Evolutionary conservation across 23 tunicate species (phyloP).

Genomic region (Halocynthia roretzi): DNA sequence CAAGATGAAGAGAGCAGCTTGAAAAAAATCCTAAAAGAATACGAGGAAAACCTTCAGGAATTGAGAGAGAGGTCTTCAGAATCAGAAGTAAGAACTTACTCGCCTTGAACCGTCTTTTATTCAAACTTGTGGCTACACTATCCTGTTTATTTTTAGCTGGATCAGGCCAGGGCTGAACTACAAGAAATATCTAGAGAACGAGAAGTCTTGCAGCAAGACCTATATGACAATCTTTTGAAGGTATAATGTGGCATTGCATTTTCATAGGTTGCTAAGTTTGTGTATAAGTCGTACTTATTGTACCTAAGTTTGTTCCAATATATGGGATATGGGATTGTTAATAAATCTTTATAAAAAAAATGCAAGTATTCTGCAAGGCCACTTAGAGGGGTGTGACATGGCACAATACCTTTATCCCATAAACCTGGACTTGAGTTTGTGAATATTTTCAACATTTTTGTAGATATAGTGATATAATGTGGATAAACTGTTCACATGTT

Average conservation of each 20-base stretch:
- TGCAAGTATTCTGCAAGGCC: no score
- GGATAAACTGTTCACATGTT: neutral
- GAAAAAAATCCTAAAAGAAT: constrained; percentile 29
- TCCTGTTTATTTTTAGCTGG: constrained; percentile 7
- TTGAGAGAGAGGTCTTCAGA: constrained; percentile 9
- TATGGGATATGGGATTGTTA: no score
- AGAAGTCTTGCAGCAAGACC: constrained; percentile 70
- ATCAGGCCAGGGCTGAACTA: constrained; percentile 14
- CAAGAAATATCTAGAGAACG: constrained; percentile 45
- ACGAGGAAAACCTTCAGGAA: constrained; percentile 41
- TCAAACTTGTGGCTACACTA: neutral
- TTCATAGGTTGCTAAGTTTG: no score
- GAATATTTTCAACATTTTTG: no score
- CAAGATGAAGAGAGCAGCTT: constrained; percentile 21
- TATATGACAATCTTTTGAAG: constrained; percentile 48
- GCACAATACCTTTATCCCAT: no score
- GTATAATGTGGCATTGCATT: neutral
- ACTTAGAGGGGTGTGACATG: no score
- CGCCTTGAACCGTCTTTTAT: neutral
- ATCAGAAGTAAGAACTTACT: constrained; percentile 15
- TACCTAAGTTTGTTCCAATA: no score
- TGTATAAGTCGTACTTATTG: no score
- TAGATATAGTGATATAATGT: neutral
- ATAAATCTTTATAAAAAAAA: no score
- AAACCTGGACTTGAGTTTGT: no score